phyloP scores from a whole-genome alignment of 1,140 invertebrate genomes.

The Dinoponera quadriceps region DNA sequence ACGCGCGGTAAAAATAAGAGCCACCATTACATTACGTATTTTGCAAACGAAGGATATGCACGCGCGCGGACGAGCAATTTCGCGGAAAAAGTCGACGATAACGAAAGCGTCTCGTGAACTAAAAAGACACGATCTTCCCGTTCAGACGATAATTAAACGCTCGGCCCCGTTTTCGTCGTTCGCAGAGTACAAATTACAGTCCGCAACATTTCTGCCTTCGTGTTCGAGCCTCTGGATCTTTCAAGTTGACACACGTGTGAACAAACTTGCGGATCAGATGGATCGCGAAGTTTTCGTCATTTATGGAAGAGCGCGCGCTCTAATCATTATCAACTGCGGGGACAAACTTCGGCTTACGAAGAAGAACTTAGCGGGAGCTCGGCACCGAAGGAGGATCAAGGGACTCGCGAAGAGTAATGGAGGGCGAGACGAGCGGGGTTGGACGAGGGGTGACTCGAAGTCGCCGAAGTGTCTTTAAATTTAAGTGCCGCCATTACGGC shows the following conservation, averaged over 20 bases:
- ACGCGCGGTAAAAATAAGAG: slow-evolving; percentile 1
- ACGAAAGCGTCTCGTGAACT: neutral
- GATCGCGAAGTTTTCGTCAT: too few species aligned
- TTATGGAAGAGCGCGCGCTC: neutral
- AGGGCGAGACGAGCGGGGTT: slow-evolving; percentile 16
- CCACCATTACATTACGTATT: neutral
- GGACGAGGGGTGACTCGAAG: slow-evolving; percentile 15
- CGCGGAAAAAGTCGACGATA: too few species aligned
- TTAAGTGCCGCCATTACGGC: slow-evolving; percentile 76
- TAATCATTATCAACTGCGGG: slow-evolving; percentile 14
- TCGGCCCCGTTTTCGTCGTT: too few species aligned
- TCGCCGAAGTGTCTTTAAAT: slow-evolving; percentile 72
- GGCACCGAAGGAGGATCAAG: neutral
- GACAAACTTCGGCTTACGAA: neutral
- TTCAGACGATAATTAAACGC: too few species aligned
- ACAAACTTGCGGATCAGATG: too few species aligned
- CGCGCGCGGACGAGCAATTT: neutral
- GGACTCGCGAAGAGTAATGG: slow-evolving; percentile 10
- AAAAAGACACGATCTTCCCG: neutral
- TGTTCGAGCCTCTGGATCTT: too few species aligned
- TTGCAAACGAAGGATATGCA: neutral
- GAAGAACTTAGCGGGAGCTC: slow-evolving; percentile 1
- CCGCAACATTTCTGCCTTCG: too few species aligned
- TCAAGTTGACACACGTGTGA: too few species aligned
- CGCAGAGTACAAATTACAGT: too few species aligned